These are phyloP conservation scores for Drosophila azteca DNA, from an alignment of 1,140 invertebrate species.

Conservation along the genomic window DNA sequence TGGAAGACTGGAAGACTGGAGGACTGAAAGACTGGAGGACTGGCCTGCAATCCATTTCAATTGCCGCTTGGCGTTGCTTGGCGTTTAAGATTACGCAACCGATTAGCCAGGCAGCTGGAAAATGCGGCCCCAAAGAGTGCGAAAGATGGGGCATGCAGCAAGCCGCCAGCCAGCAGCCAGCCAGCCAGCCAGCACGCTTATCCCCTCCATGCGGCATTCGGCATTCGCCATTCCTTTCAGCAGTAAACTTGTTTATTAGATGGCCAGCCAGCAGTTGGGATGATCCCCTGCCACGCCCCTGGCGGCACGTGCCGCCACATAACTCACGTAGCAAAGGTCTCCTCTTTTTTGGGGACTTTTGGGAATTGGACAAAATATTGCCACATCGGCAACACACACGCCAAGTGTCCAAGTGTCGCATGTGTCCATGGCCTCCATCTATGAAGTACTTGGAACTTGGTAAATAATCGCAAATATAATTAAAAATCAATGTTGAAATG, in stretches of 20 bases:
- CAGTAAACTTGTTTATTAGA: constrained; percentile 77
- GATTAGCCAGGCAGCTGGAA: constrained; percentile 78
- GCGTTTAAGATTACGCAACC: constrained; percentile 80
- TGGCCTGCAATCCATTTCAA: constrained; percentile 73
- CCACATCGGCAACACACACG: background rate
- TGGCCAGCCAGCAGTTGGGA: constrained; percentile 48
- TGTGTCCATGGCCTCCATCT: background rate
- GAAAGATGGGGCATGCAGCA: constrained; percentile 19
- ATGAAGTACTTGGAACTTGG: background rate
- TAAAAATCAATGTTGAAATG: constrained; percentile 71
- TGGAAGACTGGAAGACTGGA: constrained; percentile 46
- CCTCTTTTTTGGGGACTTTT: background rate
- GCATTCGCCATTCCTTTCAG: background rate
- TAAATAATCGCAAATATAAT: constrained; percentile 12
- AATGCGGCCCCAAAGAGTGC: constrained; percentile 50
- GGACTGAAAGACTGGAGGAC: constrained; percentile 52
- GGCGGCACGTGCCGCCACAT: constrained; percentile 48
- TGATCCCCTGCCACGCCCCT: constrained; percentile 1
- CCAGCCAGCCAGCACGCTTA: constrained; percentile 23
- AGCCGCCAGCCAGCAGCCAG: background rate
- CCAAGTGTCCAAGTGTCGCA: background rate
- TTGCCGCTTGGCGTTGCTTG: constrained; percentile 71
- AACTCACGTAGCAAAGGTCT: constrained; percentile 30
- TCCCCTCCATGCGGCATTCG: background rate
- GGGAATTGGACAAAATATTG: background rate